These are phyloP conservation scores for Odontocerum albicorne DNA, from an alignment of 2,888 invertebrate genomes.

Conservation along the genomic window DNA sequence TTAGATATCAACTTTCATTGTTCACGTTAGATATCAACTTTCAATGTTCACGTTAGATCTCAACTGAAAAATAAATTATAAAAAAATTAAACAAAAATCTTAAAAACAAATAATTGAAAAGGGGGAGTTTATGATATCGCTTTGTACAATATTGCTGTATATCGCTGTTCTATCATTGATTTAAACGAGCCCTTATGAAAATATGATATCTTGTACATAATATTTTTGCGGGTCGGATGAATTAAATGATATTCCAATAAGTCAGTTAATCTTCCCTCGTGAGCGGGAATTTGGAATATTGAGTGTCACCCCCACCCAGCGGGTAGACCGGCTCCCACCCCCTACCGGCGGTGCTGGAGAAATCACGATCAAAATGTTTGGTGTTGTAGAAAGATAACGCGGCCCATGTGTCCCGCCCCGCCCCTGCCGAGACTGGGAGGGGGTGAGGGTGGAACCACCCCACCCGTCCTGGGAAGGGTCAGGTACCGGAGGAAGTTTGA, in stretches of 20 bases:
- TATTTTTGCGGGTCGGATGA: too few species aligned
- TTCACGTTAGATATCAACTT: too few species aligned
- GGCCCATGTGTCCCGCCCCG: constrained; percentile 33
- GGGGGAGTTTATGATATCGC: too few species aligned
- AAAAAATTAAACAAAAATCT: too few species aligned
- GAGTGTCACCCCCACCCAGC: constrained; percentile 5
- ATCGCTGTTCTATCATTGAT: too few species aligned
- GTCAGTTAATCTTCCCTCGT: constrained; percentile 8
- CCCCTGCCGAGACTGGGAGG: neutral
- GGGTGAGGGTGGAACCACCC: neutral
- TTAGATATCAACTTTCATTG: too few species aligned
- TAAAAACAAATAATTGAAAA: too few species aligned
- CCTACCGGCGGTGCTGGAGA: constrained; percentile 16
- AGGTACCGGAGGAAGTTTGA: constrained; percentile 9
- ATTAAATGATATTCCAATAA: neutral
- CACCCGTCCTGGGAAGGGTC: constrained; percentile 11
- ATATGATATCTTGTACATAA: too few species aligned
- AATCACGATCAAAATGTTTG: constrained; percentile 37
- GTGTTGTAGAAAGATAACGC: constrained; percentile 37
- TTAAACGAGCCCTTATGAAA: too few species aligned
- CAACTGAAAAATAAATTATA: too few species aligned
- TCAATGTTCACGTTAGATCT: too few species aligned
- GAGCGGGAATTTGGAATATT: constrained; percentile 11
- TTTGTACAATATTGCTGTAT: too few species aligned
- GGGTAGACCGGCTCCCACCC: constrained; percentile 1